These are phyloP conservation scores for Artemia sinica DNA, from an alignment of 2,888 invertebrate genomes.

Conservation along the genomic window DNA sequence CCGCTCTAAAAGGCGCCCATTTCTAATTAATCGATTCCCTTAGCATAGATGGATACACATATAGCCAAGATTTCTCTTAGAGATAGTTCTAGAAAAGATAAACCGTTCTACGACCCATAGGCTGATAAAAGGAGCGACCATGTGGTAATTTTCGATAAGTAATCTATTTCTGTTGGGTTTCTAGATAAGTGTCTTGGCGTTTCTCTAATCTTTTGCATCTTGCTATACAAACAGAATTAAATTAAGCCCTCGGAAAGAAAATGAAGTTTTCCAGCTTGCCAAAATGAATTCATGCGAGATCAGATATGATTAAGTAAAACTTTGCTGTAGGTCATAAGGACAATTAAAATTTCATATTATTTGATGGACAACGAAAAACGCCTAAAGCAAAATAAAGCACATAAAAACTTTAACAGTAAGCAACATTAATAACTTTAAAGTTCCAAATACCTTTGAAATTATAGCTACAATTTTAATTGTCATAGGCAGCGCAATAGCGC, in stretches of 20 bases:
- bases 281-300: background rate
- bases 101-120: conserved; percentile 1
- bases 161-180: background rate
- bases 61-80: conserved; percentile 12
- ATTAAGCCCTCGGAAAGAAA: conserved; percentile 6
- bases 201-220: background rate
- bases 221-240: background rate
- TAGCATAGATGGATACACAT: background rate
- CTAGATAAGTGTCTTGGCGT: conserved; percentile 3
- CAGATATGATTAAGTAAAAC: too few relatives aligned
- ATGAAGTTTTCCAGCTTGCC: conserved; percentile 12
- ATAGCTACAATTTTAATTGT: too few relatives aligned
- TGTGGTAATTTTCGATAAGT: conserved; percentile 9
- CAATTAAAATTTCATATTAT: too few relatives aligned
- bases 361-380: too few relatives aligned
- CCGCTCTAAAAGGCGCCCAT: background rate
- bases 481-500: too few relatives aligned
- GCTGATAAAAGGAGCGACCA: conserved; percentile 3
- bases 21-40: conserved; percentile 11
- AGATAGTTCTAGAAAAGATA: background rate
- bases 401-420: too few relatives aligned
- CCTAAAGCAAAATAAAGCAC: too few relatives aligned
- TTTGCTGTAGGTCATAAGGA: too few relatives aligned
- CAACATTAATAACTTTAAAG: too few relatives aligned
- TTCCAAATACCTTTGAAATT: too few relatives aligned